A percentile compares a stretch with the other conserved stretches of the same genome.
Evolutionary conservation across 2,888 invertebrate species (phyloP).

Genomic region (Caenorhabditis drosophilae): DNA sequence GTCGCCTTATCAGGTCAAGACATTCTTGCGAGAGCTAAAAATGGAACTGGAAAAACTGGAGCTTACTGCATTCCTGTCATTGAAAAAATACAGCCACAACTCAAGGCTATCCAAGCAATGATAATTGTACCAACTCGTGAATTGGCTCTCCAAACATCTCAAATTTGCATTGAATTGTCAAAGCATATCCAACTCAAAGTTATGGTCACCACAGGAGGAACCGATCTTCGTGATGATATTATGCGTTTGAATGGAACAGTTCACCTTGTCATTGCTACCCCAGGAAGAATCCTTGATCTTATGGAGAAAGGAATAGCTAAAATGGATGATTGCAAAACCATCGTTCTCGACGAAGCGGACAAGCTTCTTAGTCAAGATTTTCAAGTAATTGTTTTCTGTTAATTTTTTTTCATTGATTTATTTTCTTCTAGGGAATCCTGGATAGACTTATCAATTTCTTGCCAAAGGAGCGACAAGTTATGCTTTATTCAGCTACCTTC

Average conservation of each 20-base stretch:
- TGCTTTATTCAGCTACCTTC: slow-evolving; percentile 98
- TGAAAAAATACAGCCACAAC: slow-evolving; percentile 81
- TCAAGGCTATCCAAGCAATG: slow-evolving; percentile 90
- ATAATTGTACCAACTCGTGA: slow-evolving; percentile 98
- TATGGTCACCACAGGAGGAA: slow-evolving; percentile 99
- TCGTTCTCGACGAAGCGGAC: slow-evolving; percentile 98
- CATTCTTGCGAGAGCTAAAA: slow-evolving; percentile 96
- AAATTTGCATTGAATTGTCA: slow-evolving; percentile 97
- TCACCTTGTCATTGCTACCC: slow-evolving; percentile 97
- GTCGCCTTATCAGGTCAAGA: slow-evolving; percentile 87
- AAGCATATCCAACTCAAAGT: slow-evolving; percentile 96
- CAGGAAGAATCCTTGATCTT: slow-evolving; percentile 97
- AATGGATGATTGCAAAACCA: slow-evolving; percentile 92
- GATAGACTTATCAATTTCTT: slow-evolving; percentile 92
- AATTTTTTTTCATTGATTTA: background rate
- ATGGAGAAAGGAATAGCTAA: slow-evolving; percentile 96
- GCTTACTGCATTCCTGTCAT: slow-evolving; percentile 98
- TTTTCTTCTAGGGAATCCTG: slow-evolving; percentile 83
- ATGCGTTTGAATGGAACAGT: slow-evolving; percentile 96
- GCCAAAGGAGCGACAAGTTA: slow-evolving; percentile 93
- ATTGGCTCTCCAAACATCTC: slow-evolving; percentile 96
- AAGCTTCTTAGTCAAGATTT: slow-evolving; percentile 98
- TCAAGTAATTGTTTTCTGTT: slow-evolving; percentile 72
- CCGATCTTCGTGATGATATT: slow-evolving; percentile 90
- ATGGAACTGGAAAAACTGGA: slow-evolving; percentile 99